phyloP scores from a whole-genome alignment of 2,888 invertebrate species.

The Pollenia amentaria region DNA sequence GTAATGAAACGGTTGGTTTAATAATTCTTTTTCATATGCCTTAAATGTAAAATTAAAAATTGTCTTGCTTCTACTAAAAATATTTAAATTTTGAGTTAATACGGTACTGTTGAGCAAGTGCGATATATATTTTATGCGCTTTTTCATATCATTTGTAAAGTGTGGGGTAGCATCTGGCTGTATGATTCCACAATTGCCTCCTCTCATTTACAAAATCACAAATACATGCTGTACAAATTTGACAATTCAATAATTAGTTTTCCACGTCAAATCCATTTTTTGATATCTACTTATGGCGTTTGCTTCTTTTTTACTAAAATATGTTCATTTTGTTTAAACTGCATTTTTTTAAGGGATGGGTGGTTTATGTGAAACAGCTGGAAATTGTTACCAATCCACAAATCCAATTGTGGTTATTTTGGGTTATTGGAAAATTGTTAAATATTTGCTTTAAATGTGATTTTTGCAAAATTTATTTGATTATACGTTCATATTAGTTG shows the following conservation, averaged over 20 bases:
- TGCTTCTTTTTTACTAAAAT: slow-evolving; percentile 8
- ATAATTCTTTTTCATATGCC: no score
- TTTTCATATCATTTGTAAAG: not conserved
- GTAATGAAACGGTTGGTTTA: no score
- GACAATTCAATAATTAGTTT: slow-evolving; percentile 74
- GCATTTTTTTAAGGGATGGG: not conserved
- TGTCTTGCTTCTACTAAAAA: no score
- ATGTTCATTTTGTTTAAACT: slow-evolving; percentile 3
- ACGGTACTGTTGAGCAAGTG: no score
- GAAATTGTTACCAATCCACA: slow-evolving; percentile 62
- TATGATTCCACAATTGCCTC: not conserved
- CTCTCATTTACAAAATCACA: slow-evolving; percentile 47
- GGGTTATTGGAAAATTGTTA: slow-evolving; percentile 39
- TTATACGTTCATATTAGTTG: not conserved
- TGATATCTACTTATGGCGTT: slow-evolving; percentile 50
- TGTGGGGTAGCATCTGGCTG: no score
- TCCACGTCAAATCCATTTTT: slow-evolving; percentile 65
- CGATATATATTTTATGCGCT: no score
- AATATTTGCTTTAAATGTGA: slow-evolving; percentile 8
- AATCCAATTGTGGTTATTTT: slow-evolving; percentile 63
- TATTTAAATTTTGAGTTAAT: no score
- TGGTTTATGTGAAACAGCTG: slow-evolving; percentile 47
- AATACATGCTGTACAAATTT: slow-evolving; percentile 55
- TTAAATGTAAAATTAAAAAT: no score
- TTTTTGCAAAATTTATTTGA: slow-evolving; percentile 16